Evolutionary conservation across 2,888 invertebrate genomes (phyloP), one percentile per base, ranked within the genome.

Genomic region (Chironomus riparius): DNA sequence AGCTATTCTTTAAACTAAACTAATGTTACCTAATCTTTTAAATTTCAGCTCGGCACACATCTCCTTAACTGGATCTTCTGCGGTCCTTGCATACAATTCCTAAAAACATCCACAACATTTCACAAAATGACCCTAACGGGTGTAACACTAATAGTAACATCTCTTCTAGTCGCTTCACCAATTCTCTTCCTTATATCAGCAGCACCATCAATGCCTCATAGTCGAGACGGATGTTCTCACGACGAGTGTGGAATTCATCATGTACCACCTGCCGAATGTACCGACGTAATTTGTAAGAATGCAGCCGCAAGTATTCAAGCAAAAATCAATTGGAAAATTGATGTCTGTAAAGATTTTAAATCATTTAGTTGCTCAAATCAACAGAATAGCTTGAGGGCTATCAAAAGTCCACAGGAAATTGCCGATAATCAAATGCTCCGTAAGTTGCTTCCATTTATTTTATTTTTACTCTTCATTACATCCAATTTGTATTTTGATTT

Each of bases 101-200:
- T 88, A 13, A 82, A 86, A 13, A 84, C 86, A 24, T 87, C 87
- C 78, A 85, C 86, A 77, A 86, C 87, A 61, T 87, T 88, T 68
- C 87, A 87, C 81, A 87, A 87, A 82, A 87, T 88, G 77, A 85
- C 87, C 13, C 85, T 88, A 77, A 87, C 87, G 61, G 85, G 87
- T 77, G 87, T 87, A 47, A 88, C 87, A 77, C 81, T 88, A n/a
- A 81, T 88, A 77, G 88, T 88, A 68, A 88, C 87, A 77, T 87
- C 87, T 4, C 81, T 88, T 68, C 82, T 88, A 78, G 88, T 88
- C 76, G 87, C 87, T 47, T 88, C 88, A 48, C 88, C 88, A 6
- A 87, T 88, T 47, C 82, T 88, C 48, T 88, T 88, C 80, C 83
- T 88, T 79, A 87, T 88, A 78, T 84, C 84, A 77, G 84, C 84